These are phyloP conservation scores for Gymnocephalus cernua DNA, from an alignment of 2,113 vertebrate species.

Conservation along the genomic window DNA sequence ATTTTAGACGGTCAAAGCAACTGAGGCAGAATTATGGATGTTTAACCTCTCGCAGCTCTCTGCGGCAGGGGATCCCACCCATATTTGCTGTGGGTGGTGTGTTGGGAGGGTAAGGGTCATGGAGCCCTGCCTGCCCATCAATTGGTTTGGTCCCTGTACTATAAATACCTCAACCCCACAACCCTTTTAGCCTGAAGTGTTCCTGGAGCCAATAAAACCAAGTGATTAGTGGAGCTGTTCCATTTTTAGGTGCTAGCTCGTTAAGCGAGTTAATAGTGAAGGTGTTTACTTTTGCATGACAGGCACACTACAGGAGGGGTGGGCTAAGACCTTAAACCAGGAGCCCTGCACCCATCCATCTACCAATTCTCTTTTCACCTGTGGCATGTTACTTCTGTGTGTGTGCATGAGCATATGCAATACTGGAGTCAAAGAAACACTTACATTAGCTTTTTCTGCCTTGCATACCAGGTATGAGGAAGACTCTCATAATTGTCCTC, in stretches of 20 bases:
- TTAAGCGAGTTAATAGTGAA: conserved; percentile 83
- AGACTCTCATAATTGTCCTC: conserved; percentile 18
- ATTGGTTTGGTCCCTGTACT: conserved; percentile 48
- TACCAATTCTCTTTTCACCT: not conserved
- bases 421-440: conserved; percentile 6
- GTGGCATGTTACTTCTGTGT: not conserved
- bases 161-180: conserved; percentile 46
- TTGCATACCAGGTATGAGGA: not conserved
- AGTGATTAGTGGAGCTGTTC: conserved; percentile 84
- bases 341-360: conserved; percentile 25
- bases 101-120: conserved; percentile 45
- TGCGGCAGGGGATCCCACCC: conserved; percentile 64
- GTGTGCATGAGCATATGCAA: not conserved
- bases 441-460: conserved; percentile 2
- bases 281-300: conserved; percentile 86
- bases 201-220: conserved; percentile 78
- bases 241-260: conserved; percentile 85
- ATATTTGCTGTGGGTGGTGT: conserved; percentile 40
- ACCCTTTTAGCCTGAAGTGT: conserved; percentile 49
- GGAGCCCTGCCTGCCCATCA: conserved; percentile 39
- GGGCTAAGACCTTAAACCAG: conserved; percentile 29
- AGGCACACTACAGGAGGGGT: conserved; percentile 72
- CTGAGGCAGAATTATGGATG: conserved; percentile 66
- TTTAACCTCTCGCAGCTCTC: conserved; percentile 66
- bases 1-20: conserved; percentile 70